Percentiles rank a stretch among this genome's conserved stretches.
Conservation (phyloP, 2,888 invertebrate genomes). For the Bombylius discolor region DNA sequence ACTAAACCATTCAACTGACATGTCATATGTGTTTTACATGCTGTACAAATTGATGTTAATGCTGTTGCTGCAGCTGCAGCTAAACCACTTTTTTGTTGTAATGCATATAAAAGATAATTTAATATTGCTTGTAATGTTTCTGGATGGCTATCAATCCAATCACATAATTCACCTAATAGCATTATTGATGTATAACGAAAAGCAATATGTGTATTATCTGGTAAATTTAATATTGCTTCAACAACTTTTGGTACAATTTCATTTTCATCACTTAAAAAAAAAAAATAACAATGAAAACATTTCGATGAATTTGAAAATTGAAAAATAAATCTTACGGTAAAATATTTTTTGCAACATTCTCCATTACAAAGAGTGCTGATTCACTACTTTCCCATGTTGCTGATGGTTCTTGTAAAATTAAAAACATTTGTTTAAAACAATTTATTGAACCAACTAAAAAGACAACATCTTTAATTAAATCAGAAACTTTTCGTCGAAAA, state of each 20-base stretch:
- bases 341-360: conserved; percentile 87
- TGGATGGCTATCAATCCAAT: conserved; percentile 87
- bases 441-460: conserved; percentile 89
- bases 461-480: conserved; percentile 90
- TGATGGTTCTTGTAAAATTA: conserved; percentile 55
- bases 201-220: conserved; percentile 69
- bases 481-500: conserved; percentile 75
- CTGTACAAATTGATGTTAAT: conserved; percentile 71
- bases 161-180: conserved; percentile 79
- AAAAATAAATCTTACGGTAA: conserved; percentile 58
- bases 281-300: not conserved
- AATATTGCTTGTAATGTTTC: conserved; percentile 68
- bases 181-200: conserved; percentile 80
- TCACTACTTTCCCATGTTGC: conserved; percentile 87
- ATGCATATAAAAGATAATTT: conserved; percentile 61
- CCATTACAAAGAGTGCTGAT: conserved; percentile 90
- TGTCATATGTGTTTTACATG: conserved; percentile 67
- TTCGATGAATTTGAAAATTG: not conserved
- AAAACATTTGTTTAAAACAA: conserved; percentile 84
- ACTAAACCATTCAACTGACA: conserved; percentile 59
- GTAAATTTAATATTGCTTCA: conserved; percentile 75
- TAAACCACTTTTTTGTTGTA: conserved; percentile 55
- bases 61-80: conserved; percentile 72
- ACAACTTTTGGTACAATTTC: conserved; percentile 88
- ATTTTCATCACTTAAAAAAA: conserved; percentile 60